Conservation (phyloP, 2,888 invertebrate species). For the Liodrosophila aerea region DNA sequence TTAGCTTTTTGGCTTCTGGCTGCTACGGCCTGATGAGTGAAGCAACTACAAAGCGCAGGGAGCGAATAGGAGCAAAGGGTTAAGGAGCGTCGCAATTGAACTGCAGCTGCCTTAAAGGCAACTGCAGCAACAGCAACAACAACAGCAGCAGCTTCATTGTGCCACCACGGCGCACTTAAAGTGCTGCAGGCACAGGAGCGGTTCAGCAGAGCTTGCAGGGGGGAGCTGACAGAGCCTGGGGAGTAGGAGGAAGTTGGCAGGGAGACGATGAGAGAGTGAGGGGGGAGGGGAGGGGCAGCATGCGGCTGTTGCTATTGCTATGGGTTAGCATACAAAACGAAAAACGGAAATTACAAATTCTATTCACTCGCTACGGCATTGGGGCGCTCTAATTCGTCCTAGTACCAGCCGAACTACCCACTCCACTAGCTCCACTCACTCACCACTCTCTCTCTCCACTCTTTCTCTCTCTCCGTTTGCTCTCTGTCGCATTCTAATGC, state of each 20-base stretch:
- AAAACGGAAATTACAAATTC: constrained; percentile 76
- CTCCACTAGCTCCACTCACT: neutral
- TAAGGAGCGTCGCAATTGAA: constrained; percentile 45
- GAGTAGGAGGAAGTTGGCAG: neutral
- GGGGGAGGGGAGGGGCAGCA: no score
- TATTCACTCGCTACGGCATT: constrained; percentile 69
- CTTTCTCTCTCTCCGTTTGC: neutral
- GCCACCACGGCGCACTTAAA: constrained; percentile 15
- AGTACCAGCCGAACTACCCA: constrained; percentile 19
- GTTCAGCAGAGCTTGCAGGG: neutral
- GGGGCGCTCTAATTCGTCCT: constrained; percentile 62
- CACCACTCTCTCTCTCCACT: neutral
- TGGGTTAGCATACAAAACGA: constrained; percentile 69
- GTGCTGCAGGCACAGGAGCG: constrained; percentile 8
- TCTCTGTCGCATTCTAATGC: no score
- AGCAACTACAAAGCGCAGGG: neutral
- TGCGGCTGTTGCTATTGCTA: constrained; percentile 26
- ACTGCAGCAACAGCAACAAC: constrained; percentile 21
- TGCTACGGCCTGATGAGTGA: neutral
- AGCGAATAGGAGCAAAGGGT: neutral
- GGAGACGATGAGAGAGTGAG: neutral
- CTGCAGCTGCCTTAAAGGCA: constrained; percentile 43
- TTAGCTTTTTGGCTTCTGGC: neutral
- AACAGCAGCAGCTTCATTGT: constrained; percentile 32
- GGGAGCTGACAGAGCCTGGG: neutral